These are phyloP conservation scores for Clavelina lepadiformis DNA, from an alignment of 23 tunicate species.

Conservation along the genomic window DNA sequence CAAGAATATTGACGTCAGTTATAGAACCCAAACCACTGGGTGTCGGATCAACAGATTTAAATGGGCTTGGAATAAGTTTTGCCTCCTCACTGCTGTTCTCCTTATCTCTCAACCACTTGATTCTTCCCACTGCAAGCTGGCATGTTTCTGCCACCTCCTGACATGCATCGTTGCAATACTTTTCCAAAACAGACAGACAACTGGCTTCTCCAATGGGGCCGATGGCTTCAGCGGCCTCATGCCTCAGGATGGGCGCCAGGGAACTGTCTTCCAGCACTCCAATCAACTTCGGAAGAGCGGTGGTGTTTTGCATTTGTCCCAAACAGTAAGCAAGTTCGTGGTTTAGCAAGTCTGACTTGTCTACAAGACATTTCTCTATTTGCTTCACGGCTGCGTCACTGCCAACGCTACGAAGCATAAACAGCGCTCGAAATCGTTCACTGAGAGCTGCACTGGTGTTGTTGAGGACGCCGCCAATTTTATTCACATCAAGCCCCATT, in stretches of 20 bases:
- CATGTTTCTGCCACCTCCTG: slow-evolving; percentile 94
- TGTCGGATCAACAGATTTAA: slow-evolving; percentile 73
- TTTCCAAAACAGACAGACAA: slow-evolving; percentile 33
- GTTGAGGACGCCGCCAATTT: slow-evolving; percentile 55
- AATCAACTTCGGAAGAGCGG: slow-evolving; percentile 58
- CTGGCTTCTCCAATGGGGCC: slow-evolving; percentile 75
- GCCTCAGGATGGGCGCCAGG: slow-evolving; percentile 72
- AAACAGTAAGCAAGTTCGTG: slow-evolving; percentile 98
- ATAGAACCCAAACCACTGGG: slow-evolving; percentile 42
- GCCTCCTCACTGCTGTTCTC: slow-evolving; percentile 1
- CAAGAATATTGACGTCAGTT: slow-evolving; percentile 15
- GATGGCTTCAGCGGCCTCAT: slow-evolving; percentile 96
- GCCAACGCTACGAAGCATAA: slow-evolving; percentile 69
- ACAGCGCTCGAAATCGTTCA: slow-evolving; percentile 91
- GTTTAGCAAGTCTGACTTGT: slow-evolving; percentile 85
- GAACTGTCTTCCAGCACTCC: slow-evolving; percentile 31
- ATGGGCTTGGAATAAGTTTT: slow-evolving; percentile 31
- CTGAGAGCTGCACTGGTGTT: slow-evolving; percentile 38
- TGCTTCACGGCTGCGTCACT: slow-evolving; percentile 58
- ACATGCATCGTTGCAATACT: slow-evolving; percentile 34
- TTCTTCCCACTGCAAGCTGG: slow-evolving; percentile 64
- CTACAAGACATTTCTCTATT: slow-evolving; percentile 72
- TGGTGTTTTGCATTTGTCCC: slow-evolving; percentile 84
- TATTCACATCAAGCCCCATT: slow-evolving; percentile 28
- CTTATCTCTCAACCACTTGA: slow-evolving; percentile 26